These are phyloP conservation scores for Lingula anatina DNA, from an alignment of 2,888 invertebrate species.

Conservation along the genomic window DNA sequence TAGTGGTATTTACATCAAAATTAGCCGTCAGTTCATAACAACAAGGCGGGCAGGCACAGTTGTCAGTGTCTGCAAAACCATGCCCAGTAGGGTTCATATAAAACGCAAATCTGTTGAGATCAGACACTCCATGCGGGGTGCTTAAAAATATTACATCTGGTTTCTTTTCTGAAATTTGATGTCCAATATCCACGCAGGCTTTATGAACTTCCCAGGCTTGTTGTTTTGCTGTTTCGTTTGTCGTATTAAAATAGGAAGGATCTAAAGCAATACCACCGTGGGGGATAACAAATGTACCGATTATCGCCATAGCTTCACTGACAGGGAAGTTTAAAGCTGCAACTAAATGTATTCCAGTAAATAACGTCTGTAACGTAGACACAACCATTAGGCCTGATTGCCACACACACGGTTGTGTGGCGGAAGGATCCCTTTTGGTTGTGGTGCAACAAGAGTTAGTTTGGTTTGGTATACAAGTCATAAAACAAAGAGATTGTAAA, in stretches of 20 bases:
- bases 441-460: too few relatives aligned
- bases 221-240: constrained; percentile 17
- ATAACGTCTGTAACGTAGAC: too few relatives aligned
- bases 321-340: too few relatives aligned
- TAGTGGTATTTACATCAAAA: constrained; percentile 13
- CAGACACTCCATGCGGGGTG: constrained; percentile 25
- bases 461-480: too few relatives aligned
- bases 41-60: constrained; percentile 21
- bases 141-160: constrained; percentile 23
- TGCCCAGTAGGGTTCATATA: constrained; percentile 18
- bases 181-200: constrained; percentile 18
- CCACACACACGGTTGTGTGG: too few relatives aligned
- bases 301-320: too few relatives aligned
- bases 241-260: constrained; percentile 22
- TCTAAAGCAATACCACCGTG: constrained; percentile 25
- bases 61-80: constrained; percentile 20
- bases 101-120: constrained; percentile 19
- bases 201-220: constrained; percentile 19
- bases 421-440: too few relatives aligned
- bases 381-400: too few relatives aligned
- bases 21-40: constrained; percentile 17
- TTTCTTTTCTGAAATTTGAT: constrained; percentile 10
- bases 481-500: too few relatives aligned
- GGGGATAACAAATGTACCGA: constrained; percentile 21
- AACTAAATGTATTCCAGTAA: too few relatives aligned